These are phyloP conservation scores for Diaphora mendica DNA, from an alignment of 2,888 invertebrate species.

Conservation along the genomic window DNA sequence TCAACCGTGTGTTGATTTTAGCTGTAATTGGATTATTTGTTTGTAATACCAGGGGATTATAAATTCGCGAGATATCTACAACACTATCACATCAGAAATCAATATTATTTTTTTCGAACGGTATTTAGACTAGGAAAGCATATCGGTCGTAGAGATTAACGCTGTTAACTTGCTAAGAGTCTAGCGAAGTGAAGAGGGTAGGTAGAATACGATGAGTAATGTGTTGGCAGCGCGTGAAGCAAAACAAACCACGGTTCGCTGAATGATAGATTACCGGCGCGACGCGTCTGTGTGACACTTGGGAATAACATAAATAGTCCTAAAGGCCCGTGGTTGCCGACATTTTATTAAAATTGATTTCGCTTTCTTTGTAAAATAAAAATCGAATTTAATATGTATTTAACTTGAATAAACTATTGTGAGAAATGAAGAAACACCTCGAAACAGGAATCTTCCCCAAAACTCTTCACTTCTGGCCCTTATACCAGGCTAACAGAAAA, in stretches of 20 bases:
- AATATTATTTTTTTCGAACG: neutral
- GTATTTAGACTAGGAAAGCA: neutral
- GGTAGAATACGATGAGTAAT: neutral
- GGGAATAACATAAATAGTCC: neutral
- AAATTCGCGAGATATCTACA: constrained; percentile 6
- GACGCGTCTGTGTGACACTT: neutral
- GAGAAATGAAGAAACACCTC: neutral
- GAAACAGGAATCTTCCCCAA: neutral
- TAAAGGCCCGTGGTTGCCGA: neutral
- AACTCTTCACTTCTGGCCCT: neutral
- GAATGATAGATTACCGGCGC: neutral
- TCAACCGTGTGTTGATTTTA: constrained; percentile 28
- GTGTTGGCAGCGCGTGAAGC: neutral
- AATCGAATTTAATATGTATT: neutral
- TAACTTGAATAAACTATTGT: neutral
- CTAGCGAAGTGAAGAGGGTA: neutral
- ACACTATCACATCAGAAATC: neutral
- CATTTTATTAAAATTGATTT: neutral
- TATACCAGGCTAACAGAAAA: neutral
- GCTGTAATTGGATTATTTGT: constrained; percentile 36
- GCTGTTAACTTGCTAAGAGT: neutral
- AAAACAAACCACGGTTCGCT: neutral
- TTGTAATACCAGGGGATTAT: no score
- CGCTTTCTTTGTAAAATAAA: neutral
- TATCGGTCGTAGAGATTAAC: neutral